phyloP scores from a whole-genome alignment of 2,113 vertebrate species.

The Hippopotamus amphibius region DNA sequence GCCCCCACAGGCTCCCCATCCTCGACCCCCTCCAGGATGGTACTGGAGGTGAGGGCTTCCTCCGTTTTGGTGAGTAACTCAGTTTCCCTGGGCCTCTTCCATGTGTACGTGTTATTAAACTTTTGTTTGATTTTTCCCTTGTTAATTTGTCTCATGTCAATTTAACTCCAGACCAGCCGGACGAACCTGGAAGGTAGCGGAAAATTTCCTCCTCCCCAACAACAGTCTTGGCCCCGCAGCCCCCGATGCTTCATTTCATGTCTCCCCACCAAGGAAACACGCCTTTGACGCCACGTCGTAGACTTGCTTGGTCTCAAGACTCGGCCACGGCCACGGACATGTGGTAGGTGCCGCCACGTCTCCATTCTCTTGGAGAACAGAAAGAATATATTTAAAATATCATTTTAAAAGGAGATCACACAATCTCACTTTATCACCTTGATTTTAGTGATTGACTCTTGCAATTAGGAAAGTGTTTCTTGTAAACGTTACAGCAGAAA shows the following conservation, averaged over 20 bases:
- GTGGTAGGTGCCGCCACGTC: neutral
- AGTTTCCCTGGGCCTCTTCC: too few relatives aligned
- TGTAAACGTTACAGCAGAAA: too few relatives aligned
- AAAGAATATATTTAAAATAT: neutral
- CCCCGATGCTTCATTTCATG: neutral
- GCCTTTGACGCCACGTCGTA: neutral
- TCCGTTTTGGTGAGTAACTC: too few relatives aligned
- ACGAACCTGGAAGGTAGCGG: too few relatives aligned
- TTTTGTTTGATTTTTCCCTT: too few relatives aligned
- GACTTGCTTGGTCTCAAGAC: neutral
- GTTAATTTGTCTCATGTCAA: too few relatives aligned
- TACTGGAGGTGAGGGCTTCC: too few relatives aligned
- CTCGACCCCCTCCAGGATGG: too few relatives aligned
- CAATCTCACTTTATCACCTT: neutral
- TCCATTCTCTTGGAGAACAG: neutral
- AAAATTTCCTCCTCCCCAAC: too few relatives aligned
- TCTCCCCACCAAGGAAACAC: neutral
- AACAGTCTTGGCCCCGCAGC: neutral
- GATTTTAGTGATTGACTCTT: neutral
- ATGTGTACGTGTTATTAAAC: too few relatives aligned
- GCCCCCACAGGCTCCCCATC: too few relatives aligned
- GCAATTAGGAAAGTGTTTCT: neutral
- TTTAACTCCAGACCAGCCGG: too few relatives aligned
- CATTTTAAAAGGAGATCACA: neutral
- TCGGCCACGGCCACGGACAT: accelerated